Evolutionary conservation across 2,113 vertebrate genomes (phyloP).

Genomic region (Haemorhous mexicanus): DNA sequence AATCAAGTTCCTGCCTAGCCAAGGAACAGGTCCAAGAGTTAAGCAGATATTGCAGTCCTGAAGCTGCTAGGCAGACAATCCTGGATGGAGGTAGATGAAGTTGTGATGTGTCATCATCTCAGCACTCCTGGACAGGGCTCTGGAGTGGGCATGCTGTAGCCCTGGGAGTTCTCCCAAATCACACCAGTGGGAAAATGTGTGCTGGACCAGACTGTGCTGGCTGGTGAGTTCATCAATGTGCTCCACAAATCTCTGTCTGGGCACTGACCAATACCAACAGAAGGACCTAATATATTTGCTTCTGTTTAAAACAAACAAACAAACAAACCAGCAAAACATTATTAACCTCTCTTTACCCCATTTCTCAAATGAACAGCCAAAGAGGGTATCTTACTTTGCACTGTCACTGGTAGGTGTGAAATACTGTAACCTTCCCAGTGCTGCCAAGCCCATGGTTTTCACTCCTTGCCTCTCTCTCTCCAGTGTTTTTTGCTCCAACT

Average conservation of each 20-base stretch:
- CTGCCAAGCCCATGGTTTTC: neutral
- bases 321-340: neutral
- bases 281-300: neutral
- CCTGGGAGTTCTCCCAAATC: neutral
- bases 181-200: accelerated
- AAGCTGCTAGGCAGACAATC: neutral
- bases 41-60: neutral
- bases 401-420: neutral
- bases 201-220: neutral
- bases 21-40: neutral
- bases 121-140: neutral
- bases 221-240: neutral
- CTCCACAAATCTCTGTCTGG: neutral
- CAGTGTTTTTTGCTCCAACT: neutral
- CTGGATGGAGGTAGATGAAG: too few relatives aligned
- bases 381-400: neutral
- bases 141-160: neutral
- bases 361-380: neutral
- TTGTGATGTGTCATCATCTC: neutral
- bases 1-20: neutral
- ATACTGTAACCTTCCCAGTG: neutral
- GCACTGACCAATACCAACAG: neutral
- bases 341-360: neutral
- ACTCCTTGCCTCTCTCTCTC: neutral
- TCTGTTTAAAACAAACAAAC: neutral